phyloP scores from a whole-genome alignment of 2,797 vertebrate genomes.

The Semaprochilodus insignis region DNA sequence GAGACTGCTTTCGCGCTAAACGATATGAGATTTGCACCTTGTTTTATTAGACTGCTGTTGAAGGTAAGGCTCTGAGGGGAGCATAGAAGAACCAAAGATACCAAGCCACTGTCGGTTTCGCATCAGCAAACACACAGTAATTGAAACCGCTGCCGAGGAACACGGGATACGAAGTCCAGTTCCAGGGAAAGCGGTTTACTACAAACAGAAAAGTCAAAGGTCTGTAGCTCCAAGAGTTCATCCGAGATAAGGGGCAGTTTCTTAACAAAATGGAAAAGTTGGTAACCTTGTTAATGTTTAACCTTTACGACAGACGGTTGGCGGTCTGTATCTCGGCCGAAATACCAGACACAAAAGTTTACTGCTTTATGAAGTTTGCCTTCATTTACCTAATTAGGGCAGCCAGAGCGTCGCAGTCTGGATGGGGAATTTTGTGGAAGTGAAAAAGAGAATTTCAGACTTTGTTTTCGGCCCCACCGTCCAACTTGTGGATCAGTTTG shows the following conservation, averaged over 20 bases:
- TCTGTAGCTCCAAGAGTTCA: slow-evolving; percentile 19
- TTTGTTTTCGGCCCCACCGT: neutral
- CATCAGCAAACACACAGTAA: neutral
- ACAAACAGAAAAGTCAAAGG: slow-evolving; percentile 17
- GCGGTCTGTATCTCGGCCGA: neutral
- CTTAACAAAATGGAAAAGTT: neutral
- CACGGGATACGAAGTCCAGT: neutral
- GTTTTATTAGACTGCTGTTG: neutral
- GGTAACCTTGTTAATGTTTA: slow-evolving; percentile 48
- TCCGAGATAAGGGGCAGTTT: slow-evolving; percentile 1
- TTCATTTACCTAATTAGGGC: slow-evolving; percentile 13
- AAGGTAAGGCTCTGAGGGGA: neutral
- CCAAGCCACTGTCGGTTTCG: neutral
- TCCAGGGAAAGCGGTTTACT: slow-evolving; percentile 47
- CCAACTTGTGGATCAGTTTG: neutral
- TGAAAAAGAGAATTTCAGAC: no score
- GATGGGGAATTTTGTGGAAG: neutral
- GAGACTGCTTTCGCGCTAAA: neutral
- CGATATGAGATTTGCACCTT: neutral
- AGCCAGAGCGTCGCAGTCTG: neutral
- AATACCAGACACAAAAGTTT: slow-evolving; percentile 11
- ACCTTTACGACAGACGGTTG: slow-evolving; percentile 48
- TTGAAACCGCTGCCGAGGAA: neutral
- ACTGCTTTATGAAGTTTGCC: slow-evolving; percentile 22
- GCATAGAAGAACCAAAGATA: slow-evolving; percentile 7